Conservation (phyloP, 1,140 invertebrate genomes). For the Leptinotarsa undecemlineata region DNA sequence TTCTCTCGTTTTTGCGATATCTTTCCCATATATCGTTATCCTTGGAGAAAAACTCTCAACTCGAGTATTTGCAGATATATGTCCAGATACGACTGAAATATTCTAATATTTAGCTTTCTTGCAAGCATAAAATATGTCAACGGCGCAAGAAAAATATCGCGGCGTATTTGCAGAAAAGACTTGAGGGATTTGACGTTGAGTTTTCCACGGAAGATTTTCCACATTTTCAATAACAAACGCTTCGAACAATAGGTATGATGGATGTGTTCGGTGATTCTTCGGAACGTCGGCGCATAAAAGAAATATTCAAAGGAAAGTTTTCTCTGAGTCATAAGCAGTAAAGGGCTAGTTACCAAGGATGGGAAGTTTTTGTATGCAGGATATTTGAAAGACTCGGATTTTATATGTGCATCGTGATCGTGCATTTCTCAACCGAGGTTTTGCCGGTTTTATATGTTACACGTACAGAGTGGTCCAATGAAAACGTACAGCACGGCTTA, state of each 20-base stretch:
- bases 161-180: neutral
- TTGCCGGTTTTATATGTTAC: too few relatives aligned
- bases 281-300: neutral
- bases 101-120: slow-evolving; percentile 8
- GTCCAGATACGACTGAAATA: neutral
- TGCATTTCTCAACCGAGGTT: too few relatives aligned
- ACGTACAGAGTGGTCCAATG: too few relatives aligned
- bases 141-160: neutral
- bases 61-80: neutral
- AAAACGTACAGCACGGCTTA: too few relatives aligned
- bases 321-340: too few relatives aligned
- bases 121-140: slow-evolving; percentile 3
- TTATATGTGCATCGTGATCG: too few relatives aligned
- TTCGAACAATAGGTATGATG: slow-evolving; percentile 6
- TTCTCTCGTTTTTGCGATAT: neutral
- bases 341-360: too few relatives aligned
- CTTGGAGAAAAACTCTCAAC: neutral
- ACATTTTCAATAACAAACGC: slow-evolving; percentile 6
- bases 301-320: too few relatives aligned
- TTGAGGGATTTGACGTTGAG: slow-evolving; percentile 7
- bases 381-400: too few relatives aligned
- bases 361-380: too few relatives aligned
- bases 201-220: neutral
- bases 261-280: slow-evolving; percentile 5
- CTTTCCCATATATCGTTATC: neutral